phyloP scores from a whole-genome alignment of 2,888 invertebrate genomes.

The Leptopilina syphax region DNA sequence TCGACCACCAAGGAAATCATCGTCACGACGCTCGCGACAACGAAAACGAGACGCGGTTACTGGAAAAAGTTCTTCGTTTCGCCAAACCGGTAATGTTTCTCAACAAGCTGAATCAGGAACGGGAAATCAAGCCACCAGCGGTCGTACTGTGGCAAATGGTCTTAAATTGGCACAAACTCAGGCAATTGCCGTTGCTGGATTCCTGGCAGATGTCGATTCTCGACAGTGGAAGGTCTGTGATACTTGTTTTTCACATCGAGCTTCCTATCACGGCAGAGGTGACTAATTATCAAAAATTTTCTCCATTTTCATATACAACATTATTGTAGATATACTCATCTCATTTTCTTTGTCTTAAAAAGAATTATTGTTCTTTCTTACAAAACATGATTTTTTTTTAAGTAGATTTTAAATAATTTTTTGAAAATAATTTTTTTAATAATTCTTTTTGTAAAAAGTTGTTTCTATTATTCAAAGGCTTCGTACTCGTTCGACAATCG shows the following conservation, averaged over 20 bases:
- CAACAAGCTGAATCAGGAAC: conserved; percentile 50
- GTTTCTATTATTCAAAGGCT: too few relatives aligned
- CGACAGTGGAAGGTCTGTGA: conserved; percentile 77
- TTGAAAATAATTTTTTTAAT: too few relatives aligned
- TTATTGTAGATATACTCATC: background rate
- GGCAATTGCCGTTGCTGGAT: conserved; percentile 85
- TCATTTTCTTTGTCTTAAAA: background rate
- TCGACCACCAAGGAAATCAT: conserved; percentile 48
- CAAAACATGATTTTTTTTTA: too few relatives aligned
- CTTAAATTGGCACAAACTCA: conserved; percentile 85
- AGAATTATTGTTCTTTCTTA: background rate
- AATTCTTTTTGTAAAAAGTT: too few relatives aligned
- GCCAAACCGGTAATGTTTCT: conserved; percentile 46
- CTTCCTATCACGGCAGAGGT: conserved; percentile 84
- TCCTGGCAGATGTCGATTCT: conserved; percentile 79
- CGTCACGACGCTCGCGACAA: conserved; percentile 48
- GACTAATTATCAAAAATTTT: conserved; percentile 62
- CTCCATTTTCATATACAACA: background rate
- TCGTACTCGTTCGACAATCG: too few relatives aligned
- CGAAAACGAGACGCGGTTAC: conserved; percentile 46
- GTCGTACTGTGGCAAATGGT: conserved; percentile 83
- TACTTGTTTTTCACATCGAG: conserved; percentile 78
- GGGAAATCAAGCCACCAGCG: conserved; percentile 57
- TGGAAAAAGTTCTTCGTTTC: conserved; percentile 29
- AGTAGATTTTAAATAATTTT: too few relatives aligned